Evolutionary conservation across 2,888 invertebrate species (phyloP), one percentile per base, ranked within the genome.

Genomic region (Ormia ochracea): DNA sequence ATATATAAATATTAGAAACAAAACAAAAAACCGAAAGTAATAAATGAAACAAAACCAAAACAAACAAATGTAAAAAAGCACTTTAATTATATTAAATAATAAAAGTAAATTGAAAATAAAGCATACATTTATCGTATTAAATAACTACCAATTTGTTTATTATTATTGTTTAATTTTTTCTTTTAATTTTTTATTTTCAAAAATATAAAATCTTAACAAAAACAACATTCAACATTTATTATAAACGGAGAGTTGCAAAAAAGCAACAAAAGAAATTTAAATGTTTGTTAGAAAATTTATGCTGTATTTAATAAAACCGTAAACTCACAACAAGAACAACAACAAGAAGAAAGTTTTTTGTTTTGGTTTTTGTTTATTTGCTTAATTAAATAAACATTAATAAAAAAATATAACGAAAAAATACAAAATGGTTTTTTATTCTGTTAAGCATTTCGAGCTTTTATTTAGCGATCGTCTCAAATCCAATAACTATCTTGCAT

Each of bases 41-140:
- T 45, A 77, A 36, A 19, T 65, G 41, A 74, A 58, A 59, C 12
- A 56, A 41, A 50, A 48, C 68, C 41, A 52, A 72, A 48, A 52
- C 41, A 41, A 77, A 72, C 72, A 76, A 78, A 78, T 78, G 81
- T 81, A 81, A 74, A 81, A 81, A 81, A n/a, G 74, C 81, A 78
- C 78, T 81, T 81, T 56, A 59, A 85, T 52, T 61, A 81, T 78
- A 70, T 75, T 58, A 65, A 77, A 77, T 63, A 69, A 76, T 68
- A 45, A 17, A 76, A 69, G n/a, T 68, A 45, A 78, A 76, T 69
- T 61, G 76, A 59, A 58, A 63, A 76, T 52, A 75, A 75, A 75
- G 41, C 72, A 59, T 73, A 78, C 72, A 78, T 61, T 73, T 66
- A 78, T 70, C 73, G 33, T 78, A 66, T 59, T 66, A 6, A 73